These are phyloP conservation scores for Napeogenes inachia DNA, from an alignment of 2,888 invertebrate species.

Conservation along the genomic window DNA sequence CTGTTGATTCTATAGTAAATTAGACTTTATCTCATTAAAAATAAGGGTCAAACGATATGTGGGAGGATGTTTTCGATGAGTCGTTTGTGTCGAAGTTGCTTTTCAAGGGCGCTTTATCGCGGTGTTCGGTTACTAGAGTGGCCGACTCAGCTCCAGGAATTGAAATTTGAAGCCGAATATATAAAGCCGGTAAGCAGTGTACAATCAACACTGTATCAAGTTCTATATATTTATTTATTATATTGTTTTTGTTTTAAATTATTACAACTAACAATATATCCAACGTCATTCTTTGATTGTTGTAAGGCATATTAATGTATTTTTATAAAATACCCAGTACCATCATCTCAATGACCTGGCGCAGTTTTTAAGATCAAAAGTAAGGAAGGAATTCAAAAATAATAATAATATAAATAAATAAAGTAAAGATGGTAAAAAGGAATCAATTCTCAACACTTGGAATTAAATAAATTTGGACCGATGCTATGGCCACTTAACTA, in stretches of 20 bases:
- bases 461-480: too few relatives aligned
- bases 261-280: background rate
- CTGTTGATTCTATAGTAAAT: constrained; percentile 16
- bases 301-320: too few relatives aligned
- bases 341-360: too few relatives aligned
- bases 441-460: too few relatives aligned
- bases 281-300: too few relatives aligned
- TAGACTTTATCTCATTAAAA: constrained; percentile 29
- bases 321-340: too few relatives aligned
- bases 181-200: constrained; percentile 24
- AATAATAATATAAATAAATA: too few relatives aligned
- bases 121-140: constrained; percentile 62
- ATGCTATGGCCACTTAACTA: too few relatives aligned
- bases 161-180: constrained; percentile 36
- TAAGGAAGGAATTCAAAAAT: too few relatives aligned
- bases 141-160: constrained; percentile 52
- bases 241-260: background rate
- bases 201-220: constrained; percentile 17
- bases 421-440: too few relatives aligned
- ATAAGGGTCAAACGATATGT: constrained; percentile 26
- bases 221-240: constrained; percentile 7
- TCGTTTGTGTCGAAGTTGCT: constrained; percentile 35
- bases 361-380: too few relatives aligned
- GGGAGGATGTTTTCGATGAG: constrained; percentile 16
- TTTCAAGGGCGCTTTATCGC: constrained; percentile 62